phyloP scores from a whole-genome alignment of 2,797 vertebrate species.

The Chlorospingus semifuscus region DNA sequence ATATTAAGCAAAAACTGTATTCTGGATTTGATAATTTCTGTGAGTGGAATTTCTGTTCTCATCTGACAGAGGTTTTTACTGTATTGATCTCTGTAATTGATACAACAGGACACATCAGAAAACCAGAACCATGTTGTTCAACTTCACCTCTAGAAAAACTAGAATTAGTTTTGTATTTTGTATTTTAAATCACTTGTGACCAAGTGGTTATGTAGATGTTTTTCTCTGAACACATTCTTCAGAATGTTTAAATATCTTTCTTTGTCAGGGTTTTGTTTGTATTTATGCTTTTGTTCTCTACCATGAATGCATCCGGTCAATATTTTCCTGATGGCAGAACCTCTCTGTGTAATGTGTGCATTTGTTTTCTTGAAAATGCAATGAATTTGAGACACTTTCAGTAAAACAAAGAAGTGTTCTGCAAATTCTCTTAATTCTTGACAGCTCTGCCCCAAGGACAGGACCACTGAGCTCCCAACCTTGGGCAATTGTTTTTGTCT shows the following conservation, averaged over 20 bases:
- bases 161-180: background rate
- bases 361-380: constrained; percentile 23
- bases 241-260: background rate
- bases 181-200: background rate
- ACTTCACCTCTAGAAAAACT: background rate
- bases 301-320: background rate
- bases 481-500: background rate
- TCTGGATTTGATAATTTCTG: background rate
- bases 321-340: background rate
- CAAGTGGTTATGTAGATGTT: background rate
- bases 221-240: background rate
- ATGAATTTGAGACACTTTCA: background rate
- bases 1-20: background rate
- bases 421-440: constrained; percentile 27
- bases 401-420: constrained; percentile 40
- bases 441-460: constrained; percentile 22
- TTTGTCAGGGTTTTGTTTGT: background rate
- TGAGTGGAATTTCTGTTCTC: background rate
- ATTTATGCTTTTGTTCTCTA: background rate
- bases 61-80: background rate
- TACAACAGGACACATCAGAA: background rate
- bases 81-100: background rate
- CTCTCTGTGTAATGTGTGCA: background rate
- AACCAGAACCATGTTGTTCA: background rate
- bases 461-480: background rate